Base-by-base conservation (phyloP, 2,797 vertebrate species). In the Nannoperca obscura region DNA sequence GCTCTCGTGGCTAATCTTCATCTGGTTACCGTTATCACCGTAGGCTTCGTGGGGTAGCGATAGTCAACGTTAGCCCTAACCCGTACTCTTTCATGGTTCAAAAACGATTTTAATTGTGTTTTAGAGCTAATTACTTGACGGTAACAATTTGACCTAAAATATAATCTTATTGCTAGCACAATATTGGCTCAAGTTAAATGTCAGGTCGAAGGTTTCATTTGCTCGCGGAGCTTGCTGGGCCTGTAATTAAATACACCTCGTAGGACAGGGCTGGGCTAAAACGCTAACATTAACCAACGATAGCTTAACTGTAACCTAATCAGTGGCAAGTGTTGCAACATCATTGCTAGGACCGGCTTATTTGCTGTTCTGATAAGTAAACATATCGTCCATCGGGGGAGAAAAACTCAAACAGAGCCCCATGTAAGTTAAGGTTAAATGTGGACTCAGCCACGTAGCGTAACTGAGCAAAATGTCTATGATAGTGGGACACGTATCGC, bases 401-500 rank as follows among this genome's bases (percentile, higher is more conserved):
- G 19, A 2, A 2, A 71, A 63, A 12, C 5, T 3, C 6, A 1
- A 4, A 30, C 1, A 34, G 42, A 44, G 22, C 34, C 42, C 15
- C 4, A 4, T 20, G 59, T 57, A 40, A 19, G 24, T n/a, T 67
- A 20, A 71, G 69, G 81, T 82, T 78, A 78, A 84, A 70, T 50
- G 73, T 69, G 68, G 74, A 69, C 47, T 82, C 47, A 85, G 91
- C 89, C 92, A 93, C 92, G 91, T 93, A 89, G 88, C 91, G 59
- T 79, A 83, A 66, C 71, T 63, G 46, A 66, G 76, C 63, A 49
- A 59, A 76, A 74, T 82, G 81, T 84, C 80, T 75, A 34, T 71
- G 76, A 53, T 80, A 65, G 80, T 70, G 82, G 87, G 91, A 92
- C 92, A 94, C 92, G 93, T 93, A 93, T 74, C 30, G 78, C 81